Base-by-base conservation (phyloP, 2,113 vertebrate species). In the Sprattus sprattus region DNA sequence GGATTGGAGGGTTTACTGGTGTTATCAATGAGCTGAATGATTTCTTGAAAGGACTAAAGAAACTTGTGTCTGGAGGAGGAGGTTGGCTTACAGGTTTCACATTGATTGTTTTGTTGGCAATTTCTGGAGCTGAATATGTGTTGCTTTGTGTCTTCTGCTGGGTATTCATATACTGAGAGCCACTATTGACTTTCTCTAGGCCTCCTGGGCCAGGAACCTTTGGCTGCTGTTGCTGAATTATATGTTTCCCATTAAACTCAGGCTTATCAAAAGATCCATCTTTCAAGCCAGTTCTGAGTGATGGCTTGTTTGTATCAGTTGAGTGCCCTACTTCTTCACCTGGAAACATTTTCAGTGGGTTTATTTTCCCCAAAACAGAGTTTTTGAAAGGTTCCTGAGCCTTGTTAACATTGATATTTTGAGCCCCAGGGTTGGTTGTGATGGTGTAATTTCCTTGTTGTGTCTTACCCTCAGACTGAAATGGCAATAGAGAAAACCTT, bases 21-120 rank as follows among this genome's bases (percentile, higher is more conserved):
- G 95, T 91, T 25, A 98, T 94, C 54, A 98, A 88, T 0, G 96
- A 96, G 92, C 95, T 97, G 71, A 97, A 92, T 28, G 97, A 97
- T 88, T 96, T 99, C 85, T 93, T 97, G 10, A 98, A 95, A 4
- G 97, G 97, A 78, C 93, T 96, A 84, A 98, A 96, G 86, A 98
- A 96, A 88, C 94, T 90, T 83, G 88, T 86, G 85, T 89, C 93
- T 81, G 90, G 81, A 81, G 89, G 45, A 49, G 85, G 85, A 82
- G 91, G 85, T 85, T 89, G 86, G 13, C 67, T 80, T 44, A 10
- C 47, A 8, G 80, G 45, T n/a, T 25, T 87, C 16, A 47, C 85
- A 78, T 88, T 47, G 16, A n/a, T 86, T 1, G 39, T 45, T 87
- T 78, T 67, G 81, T 10, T 39, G 15, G 88, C 45, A 84, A 81